These are phyloP conservation scores for Liasis olivaceus DNA, from an alignment of 2,797 vertebrate genomes.

Conservation along the genomic window DNA sequence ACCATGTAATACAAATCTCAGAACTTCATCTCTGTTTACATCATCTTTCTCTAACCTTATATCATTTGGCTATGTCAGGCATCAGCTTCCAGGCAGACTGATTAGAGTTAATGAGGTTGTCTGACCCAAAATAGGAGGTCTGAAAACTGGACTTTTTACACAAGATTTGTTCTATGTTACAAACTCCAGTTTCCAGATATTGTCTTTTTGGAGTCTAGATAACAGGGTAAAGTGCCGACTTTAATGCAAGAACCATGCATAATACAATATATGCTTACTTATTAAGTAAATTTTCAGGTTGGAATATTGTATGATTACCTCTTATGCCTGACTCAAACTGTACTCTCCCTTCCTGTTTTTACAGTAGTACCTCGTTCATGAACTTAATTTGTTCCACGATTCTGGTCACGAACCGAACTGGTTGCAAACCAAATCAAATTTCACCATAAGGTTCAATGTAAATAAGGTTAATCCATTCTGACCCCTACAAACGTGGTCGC, in stretches of 20 bases:
- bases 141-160: neutral
- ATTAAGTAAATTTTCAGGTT: neutral
- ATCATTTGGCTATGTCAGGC: neutral
- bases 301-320: neutral
- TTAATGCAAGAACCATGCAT: neutral
- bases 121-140: neutral
- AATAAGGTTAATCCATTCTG: too few species aligned
- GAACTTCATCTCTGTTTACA: neutral
- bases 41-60: neutral
- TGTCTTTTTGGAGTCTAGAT: neutral
- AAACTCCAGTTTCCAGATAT: neutral
- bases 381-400: too few species aligned
- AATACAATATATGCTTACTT: neutral
- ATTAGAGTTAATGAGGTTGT: neutral
- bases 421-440: too few species aligned
- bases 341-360: neutral
- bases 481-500: too few species aligned
- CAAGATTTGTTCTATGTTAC: neutral
- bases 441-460: too few species aligned
- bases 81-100: neutral
- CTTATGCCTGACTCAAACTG: neutral
- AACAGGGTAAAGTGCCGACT: neutral
- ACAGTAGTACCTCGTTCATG: too few species aligned
- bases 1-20: neutral
- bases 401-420: too few species aligned